Evolutionary conservation across 2,113 vertebrate genomes (phyloP), one percentile per base, ranked within the genome.

Genomic region (Tyrannus savana): DNA sequence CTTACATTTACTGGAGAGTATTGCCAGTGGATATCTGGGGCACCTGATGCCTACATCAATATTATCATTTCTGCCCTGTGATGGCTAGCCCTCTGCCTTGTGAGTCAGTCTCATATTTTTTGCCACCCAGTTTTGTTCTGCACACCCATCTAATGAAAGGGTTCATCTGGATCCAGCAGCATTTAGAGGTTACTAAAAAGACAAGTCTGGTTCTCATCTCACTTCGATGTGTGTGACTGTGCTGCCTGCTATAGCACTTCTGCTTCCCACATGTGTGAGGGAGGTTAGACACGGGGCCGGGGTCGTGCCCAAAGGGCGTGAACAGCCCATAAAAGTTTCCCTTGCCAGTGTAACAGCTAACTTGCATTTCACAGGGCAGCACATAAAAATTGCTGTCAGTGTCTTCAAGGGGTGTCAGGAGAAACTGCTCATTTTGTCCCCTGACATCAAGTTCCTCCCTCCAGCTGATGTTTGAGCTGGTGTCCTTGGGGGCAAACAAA

Each of bases 101-200:
- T 0, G 0, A 86, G 42, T 46, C 44, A 84, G 60, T 75, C 24
- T 63, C 0, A 0, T 5, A 1, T 2, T 62, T 62, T 92, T 92
- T 92, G 37, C 28, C 31, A 19, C 74, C 30, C 13, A 0, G 42
- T 39, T 22, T 85, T 55, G 1, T 7, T 50, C 82, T 58, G 46
- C 68, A 37, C 0, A 1, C 56, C 55, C 39, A 2, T 56, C 47
- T 85, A 72, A n/a, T 18, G 60, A 55, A 85, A 71, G 67, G 59
- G n/a, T 59, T 93, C 22, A 10, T 96, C 82, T 91, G 59, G 71
- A 92, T 62, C 55, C 31, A 55, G 76, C 22, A 0, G 72, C 67
- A 64, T 85, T 92, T 67, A 87, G n/a, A 76, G 75, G 80, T 62
- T 90, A 74, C 71, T 69, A 58, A 85, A 87, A 92, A 82, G 80